Base-by-base conservation (phyloP, 2,113 vertebrate genomes). In the Podiceps cristatus region DNA sequence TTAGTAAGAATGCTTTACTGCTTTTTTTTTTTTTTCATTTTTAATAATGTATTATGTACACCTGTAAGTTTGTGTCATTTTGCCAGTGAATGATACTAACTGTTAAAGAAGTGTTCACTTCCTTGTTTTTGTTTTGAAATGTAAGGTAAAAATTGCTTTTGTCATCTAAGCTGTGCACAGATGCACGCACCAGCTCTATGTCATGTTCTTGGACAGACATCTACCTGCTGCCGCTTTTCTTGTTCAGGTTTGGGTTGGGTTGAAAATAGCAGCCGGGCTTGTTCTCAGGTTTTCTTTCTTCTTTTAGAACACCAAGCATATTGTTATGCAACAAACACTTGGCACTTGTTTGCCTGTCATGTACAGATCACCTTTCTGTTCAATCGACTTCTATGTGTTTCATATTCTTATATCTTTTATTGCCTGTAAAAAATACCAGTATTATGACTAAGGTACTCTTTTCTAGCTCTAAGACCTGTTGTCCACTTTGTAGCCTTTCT, bases 331-430 rank as follows among this genome's bases (percentile, higher is more conserved):
- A 64, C 40, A 72, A 56, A 47, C 16, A 49, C 17, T 72, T 82
- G 81, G 56, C 5, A 0, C 81, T 90, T 90, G 29, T 86, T 75
- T 93, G 80, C 52, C 45, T 94, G 73, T 87, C 62, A 37, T 87
- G 80, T 53, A 60, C 29, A 45, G 56, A 42, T 90, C 64, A 49
- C 76, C 69, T 45, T 93, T 92, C 59, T 78, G 35, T 96, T 89
- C 73, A 91, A 5, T 92, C 68, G 35, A 62, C 86, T 81, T 86
- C 69, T 94, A 63, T 59, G 90, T 93, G 93, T 97, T 97, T 96
- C 93, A 93, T 94, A 85, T 93, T 92, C 76, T 84, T 27, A 2
- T 77, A 72, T 81, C 45, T 88, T 92, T 93, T 91, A 91, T 68
- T 89, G 76, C 88, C 68, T 93, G 56, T 96, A 81, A 96, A 95